Base-by-base conservation (phyloP, 2,888 invertebrate species). In the Petrolisthes manimaculis region DNA sequence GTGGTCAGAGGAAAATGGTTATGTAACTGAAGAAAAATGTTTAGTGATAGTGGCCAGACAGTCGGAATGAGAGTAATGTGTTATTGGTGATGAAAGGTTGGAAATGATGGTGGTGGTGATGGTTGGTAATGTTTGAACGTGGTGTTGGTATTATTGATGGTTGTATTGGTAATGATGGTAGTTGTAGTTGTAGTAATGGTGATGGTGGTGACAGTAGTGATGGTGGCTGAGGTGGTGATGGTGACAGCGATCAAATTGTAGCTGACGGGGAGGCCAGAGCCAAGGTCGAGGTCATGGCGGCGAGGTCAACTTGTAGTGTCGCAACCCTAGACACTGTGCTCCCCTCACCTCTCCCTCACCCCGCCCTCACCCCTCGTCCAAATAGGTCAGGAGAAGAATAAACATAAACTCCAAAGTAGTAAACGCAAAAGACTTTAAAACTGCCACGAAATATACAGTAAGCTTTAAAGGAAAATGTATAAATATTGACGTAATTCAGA, bases 191-290 rank as follows among this genome's bases (percentile, higher is more conserved):
- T 61, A 3, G 18, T 61, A 61, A 61, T 61, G 18, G 18, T 61
- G 18, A 61, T 61, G 51, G 78, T 8, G 74, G 74, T 74, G n/a
- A 74, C 18, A 21, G n/a, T 9, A 9, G 82, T 5, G 18, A 0
- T 37, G 24, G 67, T 14, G 53, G 69, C n/a, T 9, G 80, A 67
- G 6, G 74, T 71, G 71, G 74, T 53, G 74, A 74, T 61, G 61
- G 61, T 67, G 84, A 84, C 84, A 51, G 61, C 56, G 21, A 78
- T 84, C 78, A 84, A 75, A 77, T 61, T 78, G 67, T 78, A 78
- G 51, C 18, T 54, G n/a, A 51, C 67, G 67, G 61, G 51, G 78
- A 51, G 78, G 83, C 37, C 71, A 61, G 24, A 53, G 74, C 67
- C 84, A 78, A 78, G 84, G 84, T 67, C 67, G 78, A 74, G 78